Evolutionary conservation across 2,113 vertebrate genomes (phyloP).

Genomic region (Rhinolophus ferrumequinum): DNA sequence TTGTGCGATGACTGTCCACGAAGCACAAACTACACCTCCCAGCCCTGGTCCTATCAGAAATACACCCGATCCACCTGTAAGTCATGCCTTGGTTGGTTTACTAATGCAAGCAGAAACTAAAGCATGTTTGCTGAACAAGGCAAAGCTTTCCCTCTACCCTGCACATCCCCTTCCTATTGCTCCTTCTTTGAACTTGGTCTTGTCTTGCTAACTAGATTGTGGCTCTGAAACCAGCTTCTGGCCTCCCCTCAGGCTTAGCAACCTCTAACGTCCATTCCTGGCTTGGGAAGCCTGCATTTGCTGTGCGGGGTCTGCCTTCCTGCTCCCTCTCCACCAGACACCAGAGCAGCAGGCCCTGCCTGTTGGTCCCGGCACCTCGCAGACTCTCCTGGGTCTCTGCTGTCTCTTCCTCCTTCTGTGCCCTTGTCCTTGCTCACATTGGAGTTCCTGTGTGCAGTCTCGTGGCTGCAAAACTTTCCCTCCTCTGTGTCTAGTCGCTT

Average conservation of each 20-base stretch:
- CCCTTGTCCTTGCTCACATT: rapidly evolving
- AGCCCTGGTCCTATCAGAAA: background rate
- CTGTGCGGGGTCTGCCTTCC: background rate
- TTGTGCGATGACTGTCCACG: background rate
- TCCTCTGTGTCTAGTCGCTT: background rate
- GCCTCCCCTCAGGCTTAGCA: background rate
- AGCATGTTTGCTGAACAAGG: background rate
- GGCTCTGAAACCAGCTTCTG: background rate
- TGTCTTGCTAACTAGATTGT: background rate
- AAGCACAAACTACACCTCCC: background rate
- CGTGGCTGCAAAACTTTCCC: background rate
- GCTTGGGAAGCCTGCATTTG: background rate
- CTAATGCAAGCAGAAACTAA: background rate
- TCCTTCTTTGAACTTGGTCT: background rate
- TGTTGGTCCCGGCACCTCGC: background rate
- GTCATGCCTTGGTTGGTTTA: background rate
- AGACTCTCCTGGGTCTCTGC: background rate
- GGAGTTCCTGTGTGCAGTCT: background rate
- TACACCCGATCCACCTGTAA: background rate
- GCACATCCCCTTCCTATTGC: background rate
- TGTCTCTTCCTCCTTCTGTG: background rate
- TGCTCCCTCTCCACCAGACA: background rate
- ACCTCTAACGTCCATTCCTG: background rate
- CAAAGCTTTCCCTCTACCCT: background rate
- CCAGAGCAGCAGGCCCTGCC: rapidly evolving